Percentiles rank a stretch among this genome's conserved stretches.
phyloP scores from a whole-genome alignment of 2,113 vertebrate genomes.

The Leucopsar rothschildi region DNA sequence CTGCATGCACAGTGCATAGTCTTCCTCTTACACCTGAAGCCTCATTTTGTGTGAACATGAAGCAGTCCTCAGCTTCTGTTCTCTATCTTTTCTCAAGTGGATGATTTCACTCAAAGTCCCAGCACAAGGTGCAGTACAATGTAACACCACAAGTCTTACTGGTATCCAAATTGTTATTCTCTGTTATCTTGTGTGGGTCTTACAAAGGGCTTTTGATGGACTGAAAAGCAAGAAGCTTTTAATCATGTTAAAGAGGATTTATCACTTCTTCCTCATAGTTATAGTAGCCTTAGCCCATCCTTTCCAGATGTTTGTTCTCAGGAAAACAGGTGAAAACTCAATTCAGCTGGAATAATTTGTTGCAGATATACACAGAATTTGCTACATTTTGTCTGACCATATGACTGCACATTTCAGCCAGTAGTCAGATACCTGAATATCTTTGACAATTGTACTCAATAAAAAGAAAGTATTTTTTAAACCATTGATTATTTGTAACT shows the following conservation, averaged over 20 bases:
- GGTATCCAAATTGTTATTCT: not conserved
- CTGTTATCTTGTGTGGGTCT: not conserved
- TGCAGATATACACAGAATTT: not conserved
- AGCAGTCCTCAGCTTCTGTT: not conserved
- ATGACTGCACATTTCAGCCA: not conserved
- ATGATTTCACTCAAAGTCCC: not conserved
- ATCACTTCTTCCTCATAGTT: not conserved
- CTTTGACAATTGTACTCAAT: not conserved
- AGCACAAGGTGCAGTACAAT: not conserved
- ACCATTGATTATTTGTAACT: not conserved
- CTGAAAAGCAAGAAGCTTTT: not conserved
- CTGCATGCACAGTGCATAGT: accelerated
- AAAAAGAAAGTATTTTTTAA: not conserved
- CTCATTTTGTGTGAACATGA: not conserved
- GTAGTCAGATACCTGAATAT: not conserved
- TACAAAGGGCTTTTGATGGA: not conserved
- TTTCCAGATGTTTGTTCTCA: not conserved
- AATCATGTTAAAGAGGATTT: not conserved
- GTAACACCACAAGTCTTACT: not conserved
- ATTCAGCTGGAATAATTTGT: not conserved
- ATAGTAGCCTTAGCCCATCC: not conserved
- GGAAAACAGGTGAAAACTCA: not conserved
- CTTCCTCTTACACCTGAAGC: not conserved
- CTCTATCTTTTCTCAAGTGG: not conserved
- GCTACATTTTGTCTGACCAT: not conserved